Conservation (phyloP, 2,797 vertebrate species). For the Rousettus madagascariensis region DNA sequence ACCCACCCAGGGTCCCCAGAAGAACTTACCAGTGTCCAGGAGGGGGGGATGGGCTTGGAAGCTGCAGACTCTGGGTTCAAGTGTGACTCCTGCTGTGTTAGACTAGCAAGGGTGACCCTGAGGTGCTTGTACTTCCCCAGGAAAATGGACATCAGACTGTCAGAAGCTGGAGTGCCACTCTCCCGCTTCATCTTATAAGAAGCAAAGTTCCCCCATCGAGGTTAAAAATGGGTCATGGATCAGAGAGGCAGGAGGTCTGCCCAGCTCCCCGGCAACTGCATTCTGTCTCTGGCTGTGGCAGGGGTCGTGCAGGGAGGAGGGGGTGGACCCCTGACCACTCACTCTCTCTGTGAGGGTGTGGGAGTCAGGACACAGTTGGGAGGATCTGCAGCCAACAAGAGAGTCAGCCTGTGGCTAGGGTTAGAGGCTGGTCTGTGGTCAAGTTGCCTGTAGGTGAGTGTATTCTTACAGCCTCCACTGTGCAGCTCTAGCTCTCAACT, state of each 20-base stretch:
- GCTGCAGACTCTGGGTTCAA: not conserved
- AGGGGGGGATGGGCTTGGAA: not conserved
- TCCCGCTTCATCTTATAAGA: not conserved
- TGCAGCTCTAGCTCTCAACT: fast-evolving
- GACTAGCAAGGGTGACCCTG: not conserved
- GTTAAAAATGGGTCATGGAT: not conserved
- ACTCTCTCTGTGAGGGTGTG: not conserved
- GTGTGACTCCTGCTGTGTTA: not conserved
- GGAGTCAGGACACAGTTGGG: not conserved
- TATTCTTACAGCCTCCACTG: not conserved
- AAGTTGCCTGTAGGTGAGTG: not conserved
- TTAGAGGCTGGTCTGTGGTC: not conserved
- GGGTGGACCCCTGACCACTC: not conserved
- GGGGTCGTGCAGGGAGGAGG: fast-evolving
- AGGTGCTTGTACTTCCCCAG: not conserved
- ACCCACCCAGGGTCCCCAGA: not conserved
- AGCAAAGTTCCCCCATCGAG: not conserved
- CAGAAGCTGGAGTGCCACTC: too few relatives aligned
- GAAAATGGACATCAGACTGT: not conserved
- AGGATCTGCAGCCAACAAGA: not conserved
- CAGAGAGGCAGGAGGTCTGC: not conserved
- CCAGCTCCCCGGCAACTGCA: not conserved
- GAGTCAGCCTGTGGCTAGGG: not conserved
- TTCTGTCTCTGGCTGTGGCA: not conserved
- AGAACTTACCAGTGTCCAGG: not conserved